A percentile compares a stretch with the other conserved stretches of the same genome.
These are phyloP conservation scores for Hydroisotoma schaefferi DNA, from an alignment of 2,888 invertebrate species.

Conservation along the genomic window DNA sequence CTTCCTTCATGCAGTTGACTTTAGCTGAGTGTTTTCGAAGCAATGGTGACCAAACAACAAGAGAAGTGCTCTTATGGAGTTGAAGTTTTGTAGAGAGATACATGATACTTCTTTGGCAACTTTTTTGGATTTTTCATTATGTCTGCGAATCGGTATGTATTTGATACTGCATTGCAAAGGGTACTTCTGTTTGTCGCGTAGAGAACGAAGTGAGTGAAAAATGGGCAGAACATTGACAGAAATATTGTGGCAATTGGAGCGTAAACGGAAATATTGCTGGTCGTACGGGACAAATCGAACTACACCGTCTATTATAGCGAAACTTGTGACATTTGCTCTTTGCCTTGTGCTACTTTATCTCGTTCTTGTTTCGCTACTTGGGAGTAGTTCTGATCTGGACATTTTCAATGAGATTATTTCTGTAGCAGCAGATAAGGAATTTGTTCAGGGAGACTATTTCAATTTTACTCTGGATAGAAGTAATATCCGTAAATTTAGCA, in stretches of 20 bases:
- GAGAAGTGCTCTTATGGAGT: too few species aligned
- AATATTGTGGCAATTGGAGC: slow-evolving; percentile 40
- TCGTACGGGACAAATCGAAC: slow-evolving; percentile 11
- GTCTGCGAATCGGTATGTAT: neutral
- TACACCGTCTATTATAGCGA: neutral
- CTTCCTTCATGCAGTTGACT: neutral
- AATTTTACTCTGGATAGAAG: too few species aligned
- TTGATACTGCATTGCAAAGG: too few species aligned
- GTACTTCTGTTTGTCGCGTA: too few species aligned
- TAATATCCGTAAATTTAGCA: too few species aligned
- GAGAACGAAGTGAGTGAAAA: slow-evolving; percentile 2
- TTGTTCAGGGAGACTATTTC: too few species aligned
- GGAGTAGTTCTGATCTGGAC: too few species aligned
- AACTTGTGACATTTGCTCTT: neutral
- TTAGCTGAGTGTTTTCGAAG: neutral
- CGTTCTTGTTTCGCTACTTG: too few species aligned
- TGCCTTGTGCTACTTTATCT: too few species aligned
- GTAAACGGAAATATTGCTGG: slow-evolving; percentile 31
- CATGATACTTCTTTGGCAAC: neutral
- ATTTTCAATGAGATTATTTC: too few species aligned
- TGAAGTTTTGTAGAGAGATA: neutral
- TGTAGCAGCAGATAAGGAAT: too few species aligned
- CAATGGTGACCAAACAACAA: neutral
- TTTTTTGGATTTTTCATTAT: neutral
- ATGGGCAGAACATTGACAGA: slow-evolving; percentile 39